Base-by-base conservation (phyloP, 2,797 vertebrate species). In the Emydoidea blandingii region DNA sequence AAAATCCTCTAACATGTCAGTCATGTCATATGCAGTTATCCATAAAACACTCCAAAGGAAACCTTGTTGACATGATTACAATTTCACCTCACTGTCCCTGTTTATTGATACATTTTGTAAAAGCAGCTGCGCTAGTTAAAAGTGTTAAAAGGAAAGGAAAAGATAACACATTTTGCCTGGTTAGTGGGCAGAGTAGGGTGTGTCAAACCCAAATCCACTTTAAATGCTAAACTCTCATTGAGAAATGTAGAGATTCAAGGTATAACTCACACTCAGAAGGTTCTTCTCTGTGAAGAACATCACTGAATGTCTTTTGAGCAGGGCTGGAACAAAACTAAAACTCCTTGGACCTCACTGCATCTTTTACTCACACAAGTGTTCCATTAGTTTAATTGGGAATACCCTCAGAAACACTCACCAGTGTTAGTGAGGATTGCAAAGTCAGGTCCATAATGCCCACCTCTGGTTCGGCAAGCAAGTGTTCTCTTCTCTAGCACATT, bases 1-100 rank as follows among this genome's bases (percentile, higher is more conserved):
- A 96, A 92, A 96, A 97, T 31, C 44, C 92, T 90, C 93, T 93
- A 96, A 94, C 47, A 10, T 50, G 80, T 96, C 93, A 96, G 79
- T 84, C 50, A 21, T 78, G 68, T 80, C 83, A 85, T 25, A 44
- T 88, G 74, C 19, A 49, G 74, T 54, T 85, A 83, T 18, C 21
- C 57, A 83, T 53, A 72, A 47, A 94, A 85, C 86, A 84, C 34
- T 19, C 52, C n/a, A 53, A 93, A 92, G 53, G 79, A 10, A 49
- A 11, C 23, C 54, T 87, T 49, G 85, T 82, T 90, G 92, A 93
- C 83, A 88, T 96, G 62, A 97, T 91, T 86, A 92, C 95, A 96
- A 83, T 91, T 88, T 79, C 44, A 86, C 83, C 88, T 89, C 93
- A 79, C 79, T 79, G 76, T 96, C 95, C 89, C 29, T 87, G 37